Evolutionary conservation across 2,888 invertebrate species (phyloP), one percentile per base, ranked within the genome.

Genomic region (Volucella zonaria): DNA sequence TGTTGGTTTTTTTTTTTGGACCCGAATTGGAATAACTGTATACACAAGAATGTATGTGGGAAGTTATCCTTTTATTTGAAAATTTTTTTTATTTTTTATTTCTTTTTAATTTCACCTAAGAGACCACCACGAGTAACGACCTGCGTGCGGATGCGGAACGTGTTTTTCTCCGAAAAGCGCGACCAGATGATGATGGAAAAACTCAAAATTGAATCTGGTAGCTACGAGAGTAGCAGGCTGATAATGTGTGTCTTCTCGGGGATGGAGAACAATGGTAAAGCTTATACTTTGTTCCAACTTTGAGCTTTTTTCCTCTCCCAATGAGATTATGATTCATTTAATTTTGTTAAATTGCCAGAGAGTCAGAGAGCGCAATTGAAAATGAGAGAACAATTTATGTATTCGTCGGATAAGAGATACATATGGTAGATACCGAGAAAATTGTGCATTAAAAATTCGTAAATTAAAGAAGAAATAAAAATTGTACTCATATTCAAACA

Each of bases 171-270:
- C 85, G 62, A 64, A 76, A 82, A 68, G 68, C 66, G 47, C 78
- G 78, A 82, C 82, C 82, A 82, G 82, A 82, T 82, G 82, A 74
- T 78, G 77, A 74, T 79, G 78, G 31, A 68, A 74, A 78, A 81
- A 73, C 81, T 81, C 81, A 76, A 85, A 31, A 73, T 73, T 58
- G 62, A 77, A 85, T 85, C 85, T 85, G 73, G 51, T 54, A 31
- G 47, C 45, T 67, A 42, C 15, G 31, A 31, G 31, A 31, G 31
- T 31, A 6, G 31, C 6, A 6, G 23, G 70, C 61, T 71, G 70
- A 73, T 64, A 77, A 47, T 14, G 67, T 81, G 66, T 76, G 45
- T 67, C 43, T 43, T 11, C 31, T 71, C 31, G 54, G 68, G 38
- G 49, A 74, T 68, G 64, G 64, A 82, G 61, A 66, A 73, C 31